Base-by-base conservation (phyloP, 1,140 invertebrate species). In the Hermatobates lingyangjiaoensis region DNA sequence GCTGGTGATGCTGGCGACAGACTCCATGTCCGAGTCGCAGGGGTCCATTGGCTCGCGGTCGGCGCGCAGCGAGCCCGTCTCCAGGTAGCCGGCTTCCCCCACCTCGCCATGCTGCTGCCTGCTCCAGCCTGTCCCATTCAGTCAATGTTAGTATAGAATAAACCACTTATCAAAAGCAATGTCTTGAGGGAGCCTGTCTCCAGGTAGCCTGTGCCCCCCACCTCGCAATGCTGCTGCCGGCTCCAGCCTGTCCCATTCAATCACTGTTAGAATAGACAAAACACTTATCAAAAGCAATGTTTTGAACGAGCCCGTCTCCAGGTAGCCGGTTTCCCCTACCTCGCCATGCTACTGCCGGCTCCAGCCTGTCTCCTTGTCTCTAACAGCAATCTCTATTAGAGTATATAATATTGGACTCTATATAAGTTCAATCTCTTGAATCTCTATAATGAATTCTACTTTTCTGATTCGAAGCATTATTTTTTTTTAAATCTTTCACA, bases 1-100 rank as follows among this genome's bases (percentile, higher is more conserved):
- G 61, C 86, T 89, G 42, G 83, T 86, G 52, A 87, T 80, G 44
- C 81, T 85, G 42, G 75, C 81, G 50, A 87, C 82, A 59, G 83
- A 87, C 68, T 91, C 87, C 70, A 90, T 83, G 63, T 91, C 87
- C 52, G 84, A 88, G 67, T 89, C 86, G 15, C 75, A 80, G 54
- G 78, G 77, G 63, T 82, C 80, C 42, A 63, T 44, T 56, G 20
- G 59, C 68, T 54, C 69, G 69, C 59, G 75, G 65, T 57, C 73
- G 64, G 42, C 73, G 62, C 55, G 68, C 62, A 61, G 73, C 65
- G 50, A 68, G 67, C 56, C 75, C 72, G 50, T 42, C 44, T n/a
- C n/a, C 30, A 49, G 51, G 40, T 55, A 53, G 72, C 71, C 45
- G 64, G 52, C 23, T 62, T 56, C 48, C 64, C 59, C 38, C 61